Percentiles rank a stretch among this genome's conserved stretches.
phyloP scores from a whole-genome alignment of 1,140 invertebrate species.

The Sycobia sp. region DNA sequence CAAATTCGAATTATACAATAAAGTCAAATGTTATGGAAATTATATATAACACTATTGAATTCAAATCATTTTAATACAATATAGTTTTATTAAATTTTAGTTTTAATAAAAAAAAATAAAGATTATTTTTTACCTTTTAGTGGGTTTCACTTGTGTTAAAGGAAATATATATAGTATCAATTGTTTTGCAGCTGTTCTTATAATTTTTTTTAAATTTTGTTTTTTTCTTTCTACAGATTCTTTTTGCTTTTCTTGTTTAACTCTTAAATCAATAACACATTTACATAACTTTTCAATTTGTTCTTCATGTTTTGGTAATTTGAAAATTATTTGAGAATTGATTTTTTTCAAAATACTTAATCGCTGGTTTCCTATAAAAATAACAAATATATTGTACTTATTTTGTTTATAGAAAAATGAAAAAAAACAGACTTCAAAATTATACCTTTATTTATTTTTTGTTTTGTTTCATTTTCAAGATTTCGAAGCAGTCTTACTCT shows the following conservation, averaged over 20 bases:
- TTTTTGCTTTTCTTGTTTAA: slow-evolving; percentile 63
- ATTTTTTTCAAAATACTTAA: slow-evolving; percentile 63
- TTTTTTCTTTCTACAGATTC: slow-evolving; percentile 63
- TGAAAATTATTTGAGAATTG: slow-evolving; percentile 64
- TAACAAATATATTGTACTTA: too few species aligned
- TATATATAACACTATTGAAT: not conserved
- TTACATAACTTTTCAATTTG: slow-evolving; percentile 67
- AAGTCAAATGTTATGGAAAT: not conserved
- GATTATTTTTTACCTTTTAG: slow-evolving; percentile 56
- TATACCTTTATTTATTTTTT: slow-evolving; percentile 65
- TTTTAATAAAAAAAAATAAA: not conserved
- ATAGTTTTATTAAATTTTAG: not conserved
- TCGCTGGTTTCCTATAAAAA: slow-evolving; percentile 54
- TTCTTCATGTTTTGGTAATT: slow-evolving; percentile 69
- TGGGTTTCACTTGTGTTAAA: slow-evolving; percentile 66
- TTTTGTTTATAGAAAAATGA: too few species aligned
- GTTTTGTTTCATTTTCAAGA: slow-evolving; percentile 68
- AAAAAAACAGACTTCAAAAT: slow-evolving; percentile 15
- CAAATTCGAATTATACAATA: slow-evolving; percentile 43
- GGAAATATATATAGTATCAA: slow-evolving; percentile 80
- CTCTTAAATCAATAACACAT: slow-evolving; percentile 62
- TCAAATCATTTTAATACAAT: not conserved
- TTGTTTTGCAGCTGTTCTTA: slow-evolving; percentile 69
- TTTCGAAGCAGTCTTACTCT: slow-evolving; percentile 67
- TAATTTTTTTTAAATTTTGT: slow-evolving; percentile 67